Percentiles rank a stretch among this genome's conserved stretches.
Conservation (phyloP, 2,888 invertebrate species). For the Phytoseiulus persimilis region DNA sequence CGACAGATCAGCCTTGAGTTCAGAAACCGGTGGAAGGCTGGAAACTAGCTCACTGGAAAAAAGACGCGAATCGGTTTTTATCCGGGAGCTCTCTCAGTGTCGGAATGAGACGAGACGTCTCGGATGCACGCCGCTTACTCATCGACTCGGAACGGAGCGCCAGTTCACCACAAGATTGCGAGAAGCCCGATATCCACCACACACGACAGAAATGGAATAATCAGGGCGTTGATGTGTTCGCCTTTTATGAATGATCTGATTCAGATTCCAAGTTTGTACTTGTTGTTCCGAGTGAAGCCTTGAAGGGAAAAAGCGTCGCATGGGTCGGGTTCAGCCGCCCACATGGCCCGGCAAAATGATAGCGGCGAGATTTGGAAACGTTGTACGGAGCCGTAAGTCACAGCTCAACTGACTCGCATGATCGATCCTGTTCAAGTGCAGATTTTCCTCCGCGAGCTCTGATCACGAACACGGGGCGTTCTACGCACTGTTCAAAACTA, state of each 20-base stretch:
- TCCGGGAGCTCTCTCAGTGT: too few relatives aligned
- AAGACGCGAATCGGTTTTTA: background rate
- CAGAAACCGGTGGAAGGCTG: constrained; percentile 28
- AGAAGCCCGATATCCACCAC: background rate
- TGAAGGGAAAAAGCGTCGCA: background rate
- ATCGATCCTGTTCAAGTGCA: too few relatives aligned
- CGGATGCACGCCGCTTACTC: background rate
- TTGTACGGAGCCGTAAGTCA: background rate
- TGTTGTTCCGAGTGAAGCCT: background rate
- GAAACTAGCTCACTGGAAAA: constrained; percentile 20
- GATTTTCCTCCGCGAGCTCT: too few relatives aligned
- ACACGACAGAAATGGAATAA: background rate
- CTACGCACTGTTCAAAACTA: too few relatives aligned
- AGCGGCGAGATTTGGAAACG: background rate
- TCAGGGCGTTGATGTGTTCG: background rate
- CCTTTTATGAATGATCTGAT: background rate
- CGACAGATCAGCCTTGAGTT: constrained; percentile 33
- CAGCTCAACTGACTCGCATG: too few relatives aligned
- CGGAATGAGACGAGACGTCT: background rate
- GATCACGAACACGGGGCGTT: too few relatives aligned
- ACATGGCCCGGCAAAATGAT: background rate
- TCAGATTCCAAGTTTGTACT: background rate
- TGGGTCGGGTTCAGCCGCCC: background rate
- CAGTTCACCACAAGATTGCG: background rate
- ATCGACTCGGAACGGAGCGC: background rate